Conservation (phyloP, 2,113 vertebrate species). For the Muntiacus reevesi region DNA sequence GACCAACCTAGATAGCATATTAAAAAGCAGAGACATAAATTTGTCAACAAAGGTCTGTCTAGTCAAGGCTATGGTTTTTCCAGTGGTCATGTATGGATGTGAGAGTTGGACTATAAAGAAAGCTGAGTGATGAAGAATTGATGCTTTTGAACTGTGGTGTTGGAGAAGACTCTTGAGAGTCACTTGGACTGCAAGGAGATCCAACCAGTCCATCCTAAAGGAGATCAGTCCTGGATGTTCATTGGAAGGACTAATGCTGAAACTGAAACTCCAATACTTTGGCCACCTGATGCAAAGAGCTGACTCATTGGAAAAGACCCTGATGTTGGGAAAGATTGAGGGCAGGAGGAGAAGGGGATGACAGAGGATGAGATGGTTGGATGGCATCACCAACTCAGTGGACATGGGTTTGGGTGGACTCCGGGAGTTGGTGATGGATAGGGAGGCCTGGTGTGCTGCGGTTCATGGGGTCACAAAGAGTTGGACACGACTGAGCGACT, state of each 20-base stretch:
- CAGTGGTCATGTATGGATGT: background rate
- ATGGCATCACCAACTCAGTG: accelerated
- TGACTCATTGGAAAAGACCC: background rate
- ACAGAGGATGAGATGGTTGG: background rate
- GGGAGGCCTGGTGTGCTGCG: accelerated
- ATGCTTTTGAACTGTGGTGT: background rate
- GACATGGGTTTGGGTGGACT: background rate
- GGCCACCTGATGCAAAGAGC: background rate
- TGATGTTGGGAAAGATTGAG: background rate
- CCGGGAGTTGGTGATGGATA: background rate
- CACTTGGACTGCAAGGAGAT: background rate
- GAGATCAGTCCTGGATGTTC: background rate
- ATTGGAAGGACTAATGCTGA: background rate
- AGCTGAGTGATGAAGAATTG: background rate
- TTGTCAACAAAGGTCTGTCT: background rate
- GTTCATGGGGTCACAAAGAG: accelerated
- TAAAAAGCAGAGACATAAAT: background rate
- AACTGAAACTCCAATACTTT: background rate
- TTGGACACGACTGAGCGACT: accelerated
- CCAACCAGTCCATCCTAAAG: accelerated
- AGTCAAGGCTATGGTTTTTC: background rate
- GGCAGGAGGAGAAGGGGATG: background rate
- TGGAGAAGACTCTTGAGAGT: background rate
- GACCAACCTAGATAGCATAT: background rate
- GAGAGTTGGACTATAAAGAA: background rate